Conservation (phyloP, 2,113 vertebrate genomes). For the Cercopithecus mona region DNA sequence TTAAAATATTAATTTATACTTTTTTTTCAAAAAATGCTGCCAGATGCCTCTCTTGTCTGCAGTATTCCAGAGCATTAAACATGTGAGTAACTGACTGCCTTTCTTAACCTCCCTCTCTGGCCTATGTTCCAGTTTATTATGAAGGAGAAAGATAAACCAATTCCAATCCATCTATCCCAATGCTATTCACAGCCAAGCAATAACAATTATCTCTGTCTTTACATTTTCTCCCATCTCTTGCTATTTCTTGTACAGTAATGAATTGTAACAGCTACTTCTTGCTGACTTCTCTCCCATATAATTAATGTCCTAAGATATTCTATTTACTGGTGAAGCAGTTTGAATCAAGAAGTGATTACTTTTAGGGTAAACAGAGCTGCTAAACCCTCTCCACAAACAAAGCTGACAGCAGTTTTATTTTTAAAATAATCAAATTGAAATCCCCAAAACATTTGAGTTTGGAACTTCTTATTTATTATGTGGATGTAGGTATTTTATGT, state of each 20-base stretch:
- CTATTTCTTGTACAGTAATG: slow-evolving; percentile 88
- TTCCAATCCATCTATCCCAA: slow-evolving; percentile 85
- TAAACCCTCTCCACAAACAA: slow-evolving; percentile 82
- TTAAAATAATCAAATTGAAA: slow-evolving; percentile 80
- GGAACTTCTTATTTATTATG: slow-evolving; percentile 69
- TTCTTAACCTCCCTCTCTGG: neutral
- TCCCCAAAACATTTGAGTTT: slow-evolving; percentile 74
- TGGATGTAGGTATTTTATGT: slow-evolving; percentile 24
- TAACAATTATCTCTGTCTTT: slow-evolving; percentile 87
- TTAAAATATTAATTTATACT: slow-evolving; percentile 25
- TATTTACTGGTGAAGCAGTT: slow-evolving; percentile 86
- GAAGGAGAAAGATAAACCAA: slow-evolving; percentile 84
- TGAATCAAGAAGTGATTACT: slow-evolving; percentile 89
- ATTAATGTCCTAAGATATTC: slow-evolving; percentile 90
- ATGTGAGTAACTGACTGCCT: neutral
- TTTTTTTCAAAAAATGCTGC: neutral
- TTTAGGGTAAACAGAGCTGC: slow-evolving; percentile 86
- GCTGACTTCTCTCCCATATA: slow-evolving; percentile 85
- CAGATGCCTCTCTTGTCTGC: neutral
- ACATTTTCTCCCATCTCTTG: slow-evolving; percentile 85
- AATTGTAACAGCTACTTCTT: slow-evolving; percentile 88
- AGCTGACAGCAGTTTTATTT: slow-evolving; percentile 68
- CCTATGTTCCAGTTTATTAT: slow-evolving; percentile 77
- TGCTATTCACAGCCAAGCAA: slow-evolving; percentile 81
- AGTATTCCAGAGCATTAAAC: neutral